Evolutionary conservation across 2,888 invertebrate species (phyloP).

Genomic region (Ischnus inquisitorius): DNA sequence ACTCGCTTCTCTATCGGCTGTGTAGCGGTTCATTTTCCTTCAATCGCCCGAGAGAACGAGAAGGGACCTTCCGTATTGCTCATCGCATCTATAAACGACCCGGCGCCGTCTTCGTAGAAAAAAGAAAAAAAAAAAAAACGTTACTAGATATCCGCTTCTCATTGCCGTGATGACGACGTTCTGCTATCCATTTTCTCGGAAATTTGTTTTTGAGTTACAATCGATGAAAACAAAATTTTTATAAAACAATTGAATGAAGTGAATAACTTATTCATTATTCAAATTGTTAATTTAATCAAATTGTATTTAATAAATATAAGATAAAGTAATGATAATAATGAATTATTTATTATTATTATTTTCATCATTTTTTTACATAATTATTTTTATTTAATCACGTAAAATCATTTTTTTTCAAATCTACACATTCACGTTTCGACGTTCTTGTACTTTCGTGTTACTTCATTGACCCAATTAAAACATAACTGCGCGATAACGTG

Average conservation of each 20-base stretch:
- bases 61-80: conserved; percentile 12
- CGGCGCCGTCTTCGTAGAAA: neutral
- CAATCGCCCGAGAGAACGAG: conserved; percentile 11
- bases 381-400: too few relatives aligned
- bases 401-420: neutral
- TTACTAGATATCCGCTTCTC: neutral
- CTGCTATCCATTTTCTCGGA: neutral
- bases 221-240: too few relatives aligned
- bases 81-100: neutral
- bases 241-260: too few relatives aligned
- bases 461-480: neutral
- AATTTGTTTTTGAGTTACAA: too few relatives aligned
- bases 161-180: neutral
- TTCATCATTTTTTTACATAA: too few relatives aligned
- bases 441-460: neutral
- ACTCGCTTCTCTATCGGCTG: conserved; percentile 12
- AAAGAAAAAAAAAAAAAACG: conserved; percentile 2
- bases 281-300: neutral
- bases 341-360: too few relatives aligned
- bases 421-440: too few relatives aligned
- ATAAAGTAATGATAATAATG: too few relatives aligned
- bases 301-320: neutral
- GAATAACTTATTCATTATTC: too few relatives aligned
- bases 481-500: neutral
- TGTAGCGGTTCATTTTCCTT: conserved; percentile 31